These are phyloP conservation scores for Drosophila dunni DNA, from an alignment of 1,140 invertebrate species.

Conservation along the genomic window DNA sequence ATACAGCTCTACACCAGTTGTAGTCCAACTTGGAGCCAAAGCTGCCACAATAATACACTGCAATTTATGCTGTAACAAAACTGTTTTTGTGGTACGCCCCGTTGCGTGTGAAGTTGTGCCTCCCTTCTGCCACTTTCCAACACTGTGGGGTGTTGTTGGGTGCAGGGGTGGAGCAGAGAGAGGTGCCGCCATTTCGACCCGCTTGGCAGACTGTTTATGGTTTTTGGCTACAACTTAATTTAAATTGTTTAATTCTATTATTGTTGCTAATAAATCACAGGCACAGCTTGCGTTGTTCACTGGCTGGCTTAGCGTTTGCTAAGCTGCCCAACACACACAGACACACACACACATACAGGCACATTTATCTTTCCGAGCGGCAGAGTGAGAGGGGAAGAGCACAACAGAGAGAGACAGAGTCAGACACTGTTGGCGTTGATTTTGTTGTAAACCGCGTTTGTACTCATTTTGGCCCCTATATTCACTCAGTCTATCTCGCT, in stretches of 20 bases:
- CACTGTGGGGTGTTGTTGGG: neutral
- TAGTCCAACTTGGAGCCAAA: neutral
- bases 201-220: constrained; percentile 77
- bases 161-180: neutral
- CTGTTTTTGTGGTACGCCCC: constrained; percentile 28
- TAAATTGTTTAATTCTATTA: constrained; percentile 85
- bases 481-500: neutral
- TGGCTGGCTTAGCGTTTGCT: constrained; percentile 77
- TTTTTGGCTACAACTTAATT: constrained; percentile 84
- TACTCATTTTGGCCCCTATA: constrained; percentile 37
- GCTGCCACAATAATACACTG: constrained; percentile 17
- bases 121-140: neutral
- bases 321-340: constrained; percentile 55
- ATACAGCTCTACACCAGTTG: neutral
- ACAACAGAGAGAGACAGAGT: neutral
- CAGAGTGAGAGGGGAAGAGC: neutral
- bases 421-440: constrained; percentile 52
- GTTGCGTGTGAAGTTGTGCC: constrained; percentile 34
- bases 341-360: constrained; percentile 38
- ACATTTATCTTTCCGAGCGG: constrained; percentile 62
- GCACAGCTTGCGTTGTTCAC: constrained; percentile 75
- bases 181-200: constrained; percentile 24
- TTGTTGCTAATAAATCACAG: constrained; percentile 84
- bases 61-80: constrained; percentile 19
- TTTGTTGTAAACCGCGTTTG: constrained; percentile 68